Conservation (phyloP, 2,888 invertebrate genomes). For the Monopis laevigella region DNA sequence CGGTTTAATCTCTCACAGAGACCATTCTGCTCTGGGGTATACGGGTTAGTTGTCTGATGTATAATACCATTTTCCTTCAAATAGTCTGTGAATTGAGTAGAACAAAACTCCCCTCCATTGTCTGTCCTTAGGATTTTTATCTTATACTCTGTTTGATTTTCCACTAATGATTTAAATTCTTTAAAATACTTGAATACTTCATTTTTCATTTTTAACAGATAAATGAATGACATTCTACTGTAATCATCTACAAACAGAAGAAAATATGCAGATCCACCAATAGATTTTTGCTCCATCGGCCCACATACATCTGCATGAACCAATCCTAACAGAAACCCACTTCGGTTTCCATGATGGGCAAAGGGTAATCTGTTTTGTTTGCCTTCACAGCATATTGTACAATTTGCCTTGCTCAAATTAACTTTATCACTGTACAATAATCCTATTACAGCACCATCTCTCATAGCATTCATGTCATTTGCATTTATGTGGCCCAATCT, state of each 20-base stretch:
- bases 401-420: no score
- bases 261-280: conserved; percentile 12
- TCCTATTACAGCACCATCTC: no score
- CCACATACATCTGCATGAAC: conserved; percentile 14
- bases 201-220: conserved; percentile 9
- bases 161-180: conserved; percentile 3
- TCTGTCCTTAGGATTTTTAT: not conserved
- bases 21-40: conserved; percentile 11
- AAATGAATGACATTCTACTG: conserved; percentile 10
- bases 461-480: no score
- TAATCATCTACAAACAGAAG: conserved; percentile 12
- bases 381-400: not conserved
- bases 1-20: conserved; percentile 24
- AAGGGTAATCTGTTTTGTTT: conserved; percentile 6
- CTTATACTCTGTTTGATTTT: not conserved
- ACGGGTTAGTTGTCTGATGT: not conserved
- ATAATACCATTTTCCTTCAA: not conserved
- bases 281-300: conserved; percentile 9
- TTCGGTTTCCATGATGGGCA: not conserved
- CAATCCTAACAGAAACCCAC: not conserved
- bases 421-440: no score
- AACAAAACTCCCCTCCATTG: conserved; percentile 21
- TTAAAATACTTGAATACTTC: conserved; percentile 10
- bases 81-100: conserved; percentile 19
- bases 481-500: no score